Percentiles rank a stretch among this genome's conserved stretches.
phyloP scores from a whole-genome alignment of 1,140 invertebrate genomes.

The Trypoxylus dichotomus region DNA sequence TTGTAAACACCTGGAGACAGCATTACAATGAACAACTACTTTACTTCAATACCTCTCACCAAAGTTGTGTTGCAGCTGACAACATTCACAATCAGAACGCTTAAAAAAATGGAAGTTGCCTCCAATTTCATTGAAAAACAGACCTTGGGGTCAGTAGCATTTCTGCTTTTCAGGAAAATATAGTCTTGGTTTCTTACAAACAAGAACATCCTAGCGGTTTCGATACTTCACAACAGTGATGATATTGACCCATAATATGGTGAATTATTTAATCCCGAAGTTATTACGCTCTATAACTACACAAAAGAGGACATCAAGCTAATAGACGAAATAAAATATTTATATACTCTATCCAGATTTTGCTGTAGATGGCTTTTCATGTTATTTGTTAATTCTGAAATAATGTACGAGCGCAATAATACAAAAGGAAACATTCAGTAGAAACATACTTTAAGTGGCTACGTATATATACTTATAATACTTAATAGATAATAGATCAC shows the following conservation, averaged over 20 bases:
- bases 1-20: background rate
- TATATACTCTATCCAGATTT: too few species aligned
- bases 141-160: constrained; percentile 25
- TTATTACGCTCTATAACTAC: constrained; percentile 42
- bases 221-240: constrained; percentile 39
- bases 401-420: too few species aligned
- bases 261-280: constrained; percentile 37
- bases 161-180: constrained; percentile 19
- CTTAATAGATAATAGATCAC: too few species aligned
- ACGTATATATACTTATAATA: too few species aligned
- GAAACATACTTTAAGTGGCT: too few species aligned
- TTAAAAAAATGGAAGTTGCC: constrained; percentile 20
- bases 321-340: too few species aligned
- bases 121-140: background rate
- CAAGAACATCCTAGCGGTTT: constrained; percentile 40
- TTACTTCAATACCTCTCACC: constrained; percentile 20
- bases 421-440: too few species aligned
- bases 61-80: constrained; percentile 12
- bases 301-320: constrained; percentile 42
- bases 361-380: too few species aligned
- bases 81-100: background rate
- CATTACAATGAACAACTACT: too few species aligned
- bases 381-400: too few species aligned
- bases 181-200: constrained; percentile 31
- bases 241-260: constrained; percentile 34